These are phyloP conservation scores for Noctilio leporinus DNA, from an alignment of 2,113 vertebrate genomes.

Conservation along the genomic window DNA sequence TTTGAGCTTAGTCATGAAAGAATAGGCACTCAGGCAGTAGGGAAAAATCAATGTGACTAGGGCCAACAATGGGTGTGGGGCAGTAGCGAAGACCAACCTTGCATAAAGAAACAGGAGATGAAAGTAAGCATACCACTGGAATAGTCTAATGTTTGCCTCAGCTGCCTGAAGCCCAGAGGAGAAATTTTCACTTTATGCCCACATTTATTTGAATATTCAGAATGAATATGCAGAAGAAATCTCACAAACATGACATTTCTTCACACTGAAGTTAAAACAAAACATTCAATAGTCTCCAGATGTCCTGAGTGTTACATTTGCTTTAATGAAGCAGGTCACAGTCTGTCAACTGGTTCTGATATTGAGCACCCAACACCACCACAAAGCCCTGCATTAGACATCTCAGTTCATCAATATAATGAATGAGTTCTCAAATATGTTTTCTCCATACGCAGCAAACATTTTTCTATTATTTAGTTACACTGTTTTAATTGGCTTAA, in stretches of 20 bases:
- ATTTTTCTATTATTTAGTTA: slow-evolving; percentile 55
- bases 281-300: neutral
- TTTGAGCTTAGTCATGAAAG: neutral
- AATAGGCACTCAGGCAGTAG: neutral
- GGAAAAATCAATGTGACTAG: neutral
- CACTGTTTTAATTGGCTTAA: slow-evolving; percentile 51
- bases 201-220: neutral
- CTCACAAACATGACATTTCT: neutral
- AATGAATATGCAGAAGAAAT: neutral
- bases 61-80: fast-evolving
- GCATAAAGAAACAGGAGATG: neutral
- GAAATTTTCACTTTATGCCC: neutral
- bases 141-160: neutral
- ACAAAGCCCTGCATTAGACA: neutral
- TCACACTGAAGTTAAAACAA: slow-evolving; percentile 15
- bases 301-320: neutral
- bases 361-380: neutral
- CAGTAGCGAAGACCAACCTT: neutral
- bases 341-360: slow-evolving; percentile 25
- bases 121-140: neutral
- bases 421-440: slow-evolving; percentile 66
- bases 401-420: slow-evolving; percentile 53
- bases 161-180: neutral
- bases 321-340: slow-evolving; percentile 31
- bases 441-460: slow-evolving; percentile 46